These are phyloP conservation scores for Cydia amplana DNA, from an alignment of 1,140 invertebrate genomes.

Conservation along the genomic window DNA sequence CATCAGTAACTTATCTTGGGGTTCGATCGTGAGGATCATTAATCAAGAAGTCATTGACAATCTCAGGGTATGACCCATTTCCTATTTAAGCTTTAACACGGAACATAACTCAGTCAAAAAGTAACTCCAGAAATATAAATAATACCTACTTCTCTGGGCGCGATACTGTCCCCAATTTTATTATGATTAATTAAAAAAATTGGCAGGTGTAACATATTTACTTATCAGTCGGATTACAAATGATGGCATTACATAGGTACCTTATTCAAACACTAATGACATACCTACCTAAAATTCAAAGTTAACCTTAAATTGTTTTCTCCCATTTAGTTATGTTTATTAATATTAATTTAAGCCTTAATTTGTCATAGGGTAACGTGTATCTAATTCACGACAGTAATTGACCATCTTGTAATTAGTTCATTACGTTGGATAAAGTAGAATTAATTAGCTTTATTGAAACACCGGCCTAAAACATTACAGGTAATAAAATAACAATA, in stretches of 20 bases:
- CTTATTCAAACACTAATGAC: no score
- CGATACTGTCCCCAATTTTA: no score
- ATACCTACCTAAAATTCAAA: no score
- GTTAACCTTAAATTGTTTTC: no score
- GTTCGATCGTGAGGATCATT: slow-evolving; percentile 11
- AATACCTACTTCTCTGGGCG: neutral
- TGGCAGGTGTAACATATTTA: no score
- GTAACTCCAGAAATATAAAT: neutral
- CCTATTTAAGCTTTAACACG: neutral
- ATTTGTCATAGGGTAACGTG: neutral
- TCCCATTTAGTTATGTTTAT: neutral
- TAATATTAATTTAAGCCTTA: neutral
- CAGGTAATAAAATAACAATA: slow-evolving; percentile 15
- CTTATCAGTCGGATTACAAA: no score
- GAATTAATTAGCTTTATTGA: neutral
- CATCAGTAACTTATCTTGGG: neutral
- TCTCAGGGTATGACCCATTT: neutral
- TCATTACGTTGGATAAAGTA: neutral
- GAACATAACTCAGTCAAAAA: neutral
- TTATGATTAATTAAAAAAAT: no score
- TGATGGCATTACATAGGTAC: no score
- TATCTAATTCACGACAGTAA: neutral
- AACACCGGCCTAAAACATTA: neutral
- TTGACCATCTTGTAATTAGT: neutral
- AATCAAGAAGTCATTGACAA: neutral